A percentile compares a stretch with the other conserved stretches of the same genome.
Conservation (phyloP, 2,888 invertebrate genomes). For the Blera fallax region DNA sequence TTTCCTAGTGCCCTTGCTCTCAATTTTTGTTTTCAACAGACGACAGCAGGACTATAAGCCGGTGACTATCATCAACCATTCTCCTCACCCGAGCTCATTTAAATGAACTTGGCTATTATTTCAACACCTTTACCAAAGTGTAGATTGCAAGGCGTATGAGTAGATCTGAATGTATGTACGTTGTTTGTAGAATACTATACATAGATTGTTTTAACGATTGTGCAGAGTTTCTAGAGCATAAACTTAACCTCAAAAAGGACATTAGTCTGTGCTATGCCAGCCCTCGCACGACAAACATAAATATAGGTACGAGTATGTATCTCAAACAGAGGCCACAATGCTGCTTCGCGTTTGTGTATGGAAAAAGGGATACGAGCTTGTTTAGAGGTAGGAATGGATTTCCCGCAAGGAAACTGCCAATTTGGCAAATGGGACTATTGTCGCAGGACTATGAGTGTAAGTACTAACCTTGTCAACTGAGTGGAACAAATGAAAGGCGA, state of each 20-base stretch:
- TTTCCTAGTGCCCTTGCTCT: constrained; percentile 15
- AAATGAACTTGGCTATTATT: constrained; percentile 34
- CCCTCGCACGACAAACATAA: neutral
- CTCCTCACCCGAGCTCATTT: neutral
- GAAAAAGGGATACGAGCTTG: neutral
- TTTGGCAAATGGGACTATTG: constrained; percentile 14
- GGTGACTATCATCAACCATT: neutral
- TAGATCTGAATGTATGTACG: neutral
- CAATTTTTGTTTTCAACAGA: neutral
- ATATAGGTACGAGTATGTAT: neutral
- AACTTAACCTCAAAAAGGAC: constrained; percentile 48
- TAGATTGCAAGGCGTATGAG: neutral
- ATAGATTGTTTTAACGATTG: neutral
- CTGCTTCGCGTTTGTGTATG: neutral
- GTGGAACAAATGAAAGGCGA: neutral
- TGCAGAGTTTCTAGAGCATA: constrained; percentile 29
- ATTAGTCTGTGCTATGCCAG: neutral
- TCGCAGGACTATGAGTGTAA: neutral
- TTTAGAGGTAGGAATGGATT: constrained; percentile 1
- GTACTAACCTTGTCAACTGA: neutral
- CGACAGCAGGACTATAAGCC: neutral
- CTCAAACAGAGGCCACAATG: too few relatives aligned
- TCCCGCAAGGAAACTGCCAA: constrained; percentile 1
- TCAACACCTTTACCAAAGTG: neutral
- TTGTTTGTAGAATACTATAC: neutral